Evolutionary conservation across 2,888 invertebrate species (phyloP).

Genomic region (Xanthia togata): DNA sequence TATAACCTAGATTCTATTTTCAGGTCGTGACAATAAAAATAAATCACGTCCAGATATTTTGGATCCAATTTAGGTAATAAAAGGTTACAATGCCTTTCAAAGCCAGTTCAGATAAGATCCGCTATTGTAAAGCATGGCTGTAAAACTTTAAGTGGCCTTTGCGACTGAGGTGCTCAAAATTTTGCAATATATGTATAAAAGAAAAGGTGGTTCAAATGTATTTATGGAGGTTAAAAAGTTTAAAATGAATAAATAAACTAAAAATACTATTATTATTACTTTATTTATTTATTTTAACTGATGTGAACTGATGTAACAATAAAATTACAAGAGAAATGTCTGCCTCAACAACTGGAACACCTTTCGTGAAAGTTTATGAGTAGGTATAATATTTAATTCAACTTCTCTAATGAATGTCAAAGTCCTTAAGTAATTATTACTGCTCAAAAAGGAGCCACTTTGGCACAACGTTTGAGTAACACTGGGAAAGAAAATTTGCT

Average conservation of each 20-base stretch:
- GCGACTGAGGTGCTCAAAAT: conserved; percentile 35
- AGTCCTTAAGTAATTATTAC: conserved; percentile 25
- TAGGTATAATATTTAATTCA: background rate
- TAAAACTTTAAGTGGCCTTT: conserved; percentile 55
- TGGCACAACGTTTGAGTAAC: conserved; percentile 41
- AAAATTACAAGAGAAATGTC: background rate
- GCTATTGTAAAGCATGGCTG: conserved; percentile 51
- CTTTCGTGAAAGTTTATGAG: background rate
- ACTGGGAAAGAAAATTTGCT: conserved; percentile 40
- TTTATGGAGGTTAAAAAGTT: background rate
- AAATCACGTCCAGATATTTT: conserved; percentile 52
- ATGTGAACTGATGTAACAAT: background rate
- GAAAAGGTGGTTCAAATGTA: too few relatives aligned
- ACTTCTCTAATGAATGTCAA: conserved; percentile 16
- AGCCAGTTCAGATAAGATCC: conserved; percentile 56
- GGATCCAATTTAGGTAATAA: conserved; percentile 57
- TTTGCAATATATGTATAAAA: background rate
- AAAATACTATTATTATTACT: too few relatives aligned
- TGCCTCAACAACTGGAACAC: background rate
- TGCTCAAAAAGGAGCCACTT: background rate
- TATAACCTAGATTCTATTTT: conserved; percentile 27
- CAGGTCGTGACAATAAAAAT: conserved; percentile 34
- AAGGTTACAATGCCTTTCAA: conserved; percentile 58
- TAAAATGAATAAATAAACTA: too few relatives aligned
- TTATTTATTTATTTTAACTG: too few relatives aligned